These are phyloP conservation scores for Apaloderma vittatum DNA, from an alignment of 2,113 vertebrate genomes.

Conservation along the genomic window DNA sequence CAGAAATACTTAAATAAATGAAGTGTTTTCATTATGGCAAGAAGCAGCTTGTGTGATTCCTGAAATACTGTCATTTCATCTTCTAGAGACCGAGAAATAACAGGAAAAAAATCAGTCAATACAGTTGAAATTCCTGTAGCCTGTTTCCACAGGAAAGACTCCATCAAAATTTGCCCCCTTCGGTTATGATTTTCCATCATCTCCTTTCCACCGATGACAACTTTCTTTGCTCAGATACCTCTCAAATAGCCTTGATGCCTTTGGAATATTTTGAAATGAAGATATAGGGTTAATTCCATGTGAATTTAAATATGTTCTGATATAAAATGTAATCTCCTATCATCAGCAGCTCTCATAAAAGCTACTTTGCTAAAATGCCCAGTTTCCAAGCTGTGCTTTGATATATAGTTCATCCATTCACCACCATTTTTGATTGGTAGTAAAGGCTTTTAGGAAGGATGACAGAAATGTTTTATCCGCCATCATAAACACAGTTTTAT, in stretches of 20 bases:
- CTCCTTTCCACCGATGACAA: background rate
- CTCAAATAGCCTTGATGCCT: background rate
- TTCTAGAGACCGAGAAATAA: background rate
- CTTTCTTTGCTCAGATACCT: background rate
- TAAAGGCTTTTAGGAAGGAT: slow-evolving; percentile 62
- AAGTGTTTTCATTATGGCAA: background rate
- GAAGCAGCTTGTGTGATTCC: background rate
- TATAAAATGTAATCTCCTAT: slow-evolving; percentile 65
- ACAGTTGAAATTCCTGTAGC: background rate
- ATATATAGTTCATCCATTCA: slow-evolving; percentile 47
- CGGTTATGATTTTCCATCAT: background rate
- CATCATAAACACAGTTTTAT: slow-evolving; percentile 58
- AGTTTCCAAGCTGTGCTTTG: slow-evolving; percentile 52
- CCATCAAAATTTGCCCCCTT: background rate
- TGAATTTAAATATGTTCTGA: slow-evolving; percentile 47
- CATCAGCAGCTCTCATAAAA: slow-evolving; percentile 57
- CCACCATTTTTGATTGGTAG: slow-evolving; percentile 38
- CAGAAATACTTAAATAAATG: background rate
- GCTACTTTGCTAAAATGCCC: slow-evolving; percentile 49
- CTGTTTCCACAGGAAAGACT: background rate
- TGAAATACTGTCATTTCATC: background rate
- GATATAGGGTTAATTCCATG: slow-evolving; percentile 48
- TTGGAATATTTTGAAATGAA: background rate
- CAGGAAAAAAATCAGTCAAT: background rate
- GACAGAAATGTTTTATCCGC: slow-evolving; percentile 67